phyloP scores from a whole-genome alignment of 1,140 invertebrate species.

The Solen grandis region DNA sequence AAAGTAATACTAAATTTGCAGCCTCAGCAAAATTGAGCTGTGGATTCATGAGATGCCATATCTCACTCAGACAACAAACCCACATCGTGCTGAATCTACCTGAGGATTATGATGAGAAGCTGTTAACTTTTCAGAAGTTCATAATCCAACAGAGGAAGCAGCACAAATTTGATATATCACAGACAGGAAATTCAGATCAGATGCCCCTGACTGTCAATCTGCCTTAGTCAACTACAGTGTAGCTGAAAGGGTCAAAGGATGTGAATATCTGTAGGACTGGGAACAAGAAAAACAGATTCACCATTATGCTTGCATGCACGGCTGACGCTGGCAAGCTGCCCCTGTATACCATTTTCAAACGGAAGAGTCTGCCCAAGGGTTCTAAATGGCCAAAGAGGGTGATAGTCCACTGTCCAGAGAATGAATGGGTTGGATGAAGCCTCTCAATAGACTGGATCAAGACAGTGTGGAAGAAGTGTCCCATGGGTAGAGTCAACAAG shows the following conservation, averaged over 20 bases:
- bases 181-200: no score
- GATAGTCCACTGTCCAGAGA: neutral
- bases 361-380: neutral
- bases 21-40: no score
- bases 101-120: no score
- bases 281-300: conserved; percentile 67
- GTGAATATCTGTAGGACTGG: conserved; percentile 52
- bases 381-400: neutral
- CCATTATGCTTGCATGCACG: conserved; percentile 61
- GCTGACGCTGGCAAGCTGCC: conserved; percentile 66
- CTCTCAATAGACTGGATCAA: neutral
- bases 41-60: no score
- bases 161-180: no score
- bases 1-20: no score
- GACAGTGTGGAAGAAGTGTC: neutral
- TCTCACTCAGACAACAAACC: no score
- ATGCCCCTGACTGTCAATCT: conserved; percentile 4
- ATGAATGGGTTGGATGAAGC: neutral
- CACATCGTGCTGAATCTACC: no score
- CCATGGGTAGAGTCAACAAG: neutral
- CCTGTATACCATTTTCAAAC: conserved; percentile 70
- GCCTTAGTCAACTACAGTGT: neutral
- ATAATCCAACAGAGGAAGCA: no score
- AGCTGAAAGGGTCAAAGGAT: neutral
- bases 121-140: no score